Percentiles rank a stretch among this genome's conserved stretches.
Conservation (phyloP, 1,140 invertebrate genomes). For the Campoletis sonorensis region DNA sequence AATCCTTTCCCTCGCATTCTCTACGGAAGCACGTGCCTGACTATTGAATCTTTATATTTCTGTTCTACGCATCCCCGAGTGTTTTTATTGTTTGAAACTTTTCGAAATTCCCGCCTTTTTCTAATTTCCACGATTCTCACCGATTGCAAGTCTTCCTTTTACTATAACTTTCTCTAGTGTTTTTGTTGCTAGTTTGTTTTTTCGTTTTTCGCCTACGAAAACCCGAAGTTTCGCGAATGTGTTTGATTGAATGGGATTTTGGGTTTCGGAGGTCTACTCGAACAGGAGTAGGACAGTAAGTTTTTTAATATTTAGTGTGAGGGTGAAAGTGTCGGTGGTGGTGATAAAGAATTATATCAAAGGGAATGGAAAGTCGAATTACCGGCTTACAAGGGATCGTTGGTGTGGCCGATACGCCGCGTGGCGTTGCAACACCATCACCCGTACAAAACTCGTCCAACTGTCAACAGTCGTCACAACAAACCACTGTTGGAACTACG, state of each 20-base stretch:
- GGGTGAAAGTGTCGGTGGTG: background rate
- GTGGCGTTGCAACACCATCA: slow-evolving; percentile 69
- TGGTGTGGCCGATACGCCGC: slow-evolving; percentile 52
- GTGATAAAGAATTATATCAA: background rate
- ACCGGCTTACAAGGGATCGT: slow-evolving; percentile 40
- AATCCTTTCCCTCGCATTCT: background rate
- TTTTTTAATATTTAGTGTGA: background rate
- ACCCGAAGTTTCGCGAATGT: slow-evolving; percentile 38
- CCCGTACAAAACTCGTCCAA: slow-evolving; percentile 58
- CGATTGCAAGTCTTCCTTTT: background rate
- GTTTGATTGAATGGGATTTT: slow-evolving; percentile 50
- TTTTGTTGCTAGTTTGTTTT: slow-evolving; percentile 31
- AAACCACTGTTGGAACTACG: slow-evolving; percentile 25
- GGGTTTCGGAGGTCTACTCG: slow-evolving; percentile 28
- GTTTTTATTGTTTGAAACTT: background rate
- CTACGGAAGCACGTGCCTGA: background rate
- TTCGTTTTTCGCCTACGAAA: background rate
- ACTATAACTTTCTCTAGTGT: background rate
- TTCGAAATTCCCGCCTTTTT: background rate
- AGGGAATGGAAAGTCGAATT: slow-evolving; percentile 54
- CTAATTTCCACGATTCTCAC: background rate
- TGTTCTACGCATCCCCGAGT: background rate
- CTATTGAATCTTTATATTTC: background rate
- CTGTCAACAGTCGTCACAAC: slow-evolving; percentile 44
- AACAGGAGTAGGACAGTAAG: slow-evolving; percentile 49